Percentiles rank a stretch among this genome's conserved stretches.
phyloP scores from a whole-genome alignment of 2,113 vertebrate genomes.

The Elephantulus edwardii region DNA sequence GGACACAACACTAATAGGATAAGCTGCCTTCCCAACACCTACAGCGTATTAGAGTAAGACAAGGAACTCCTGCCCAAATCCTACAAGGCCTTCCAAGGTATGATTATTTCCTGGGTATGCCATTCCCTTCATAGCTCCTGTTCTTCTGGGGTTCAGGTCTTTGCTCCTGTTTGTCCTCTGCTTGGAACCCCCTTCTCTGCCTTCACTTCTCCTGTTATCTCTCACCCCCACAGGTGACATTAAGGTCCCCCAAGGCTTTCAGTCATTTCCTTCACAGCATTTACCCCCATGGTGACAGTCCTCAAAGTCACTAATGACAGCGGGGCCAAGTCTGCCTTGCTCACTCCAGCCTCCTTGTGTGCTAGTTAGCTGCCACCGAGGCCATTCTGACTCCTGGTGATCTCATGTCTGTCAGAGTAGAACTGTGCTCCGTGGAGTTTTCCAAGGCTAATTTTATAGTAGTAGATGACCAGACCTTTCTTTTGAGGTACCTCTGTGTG shows the following conservation, averaged over 20 bases:
- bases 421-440: not conserved
- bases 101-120: not conserved
- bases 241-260: not conserved
- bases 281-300: not conserved
- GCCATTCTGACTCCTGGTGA: not conserved
- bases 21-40: not conserved
- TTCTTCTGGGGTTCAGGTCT: not conserved
- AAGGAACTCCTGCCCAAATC: not conserved
- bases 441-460: not conserved
- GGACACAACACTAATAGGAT: not conserved
- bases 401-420: not conserved
- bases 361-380: not conserved
- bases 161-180: not conserved
- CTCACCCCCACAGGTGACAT: not conserved
- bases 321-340: fast-evolving
- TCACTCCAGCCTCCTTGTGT: not conserved
- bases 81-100: not conserved
- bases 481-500: not conserved
- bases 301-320: fast-evolving
- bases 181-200: not conserved
- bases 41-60: not conserved
- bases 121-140: fast-evolving
- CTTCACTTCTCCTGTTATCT: not conserved
- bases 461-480: not conserved
- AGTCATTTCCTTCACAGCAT: not conserved